Percentiles rank a stretch among this genome's conserved stretches.
phyloP scores from a whole-genome alignment of 2,888 invertebrate genomes.

The Oxystoma pomonae region DNA sequence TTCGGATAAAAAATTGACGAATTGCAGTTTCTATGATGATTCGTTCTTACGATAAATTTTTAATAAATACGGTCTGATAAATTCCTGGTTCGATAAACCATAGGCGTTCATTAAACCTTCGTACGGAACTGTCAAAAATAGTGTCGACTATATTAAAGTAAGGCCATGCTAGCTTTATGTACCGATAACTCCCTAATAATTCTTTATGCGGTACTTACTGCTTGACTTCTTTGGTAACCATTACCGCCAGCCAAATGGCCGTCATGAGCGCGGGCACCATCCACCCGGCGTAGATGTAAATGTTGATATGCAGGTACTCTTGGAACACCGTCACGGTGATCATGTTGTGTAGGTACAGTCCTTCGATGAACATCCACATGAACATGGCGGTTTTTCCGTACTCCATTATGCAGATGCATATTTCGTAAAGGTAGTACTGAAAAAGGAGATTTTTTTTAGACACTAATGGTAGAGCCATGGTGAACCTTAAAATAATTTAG shows the following conservation, averaged over 20 bases:
- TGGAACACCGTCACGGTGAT: slow-evolving; percentile 72
- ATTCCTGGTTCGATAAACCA: no score
- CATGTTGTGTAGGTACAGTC: slow-evolving; percentile 81
- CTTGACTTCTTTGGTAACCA: slow-evolving; percentile 35
- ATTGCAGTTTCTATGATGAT: no score
- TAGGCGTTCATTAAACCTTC: no score
- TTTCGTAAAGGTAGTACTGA: slow-evolving; percentile 31
- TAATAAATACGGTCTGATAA: no score
- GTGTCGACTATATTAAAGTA: no score
- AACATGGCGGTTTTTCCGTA: slow-evolving; percentile 89
- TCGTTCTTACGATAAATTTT: no score
- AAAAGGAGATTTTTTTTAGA: slow-evolving; percentile 17
- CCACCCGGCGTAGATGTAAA: slow-evolving; percentile 69
- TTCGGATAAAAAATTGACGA: no score
- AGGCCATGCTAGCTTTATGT: no score
- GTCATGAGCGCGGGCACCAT: slow-evolving; percentile 67
- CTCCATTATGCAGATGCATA: slow-evolving; percentile 59
- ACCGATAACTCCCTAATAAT: no score
- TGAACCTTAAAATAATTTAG: no score
- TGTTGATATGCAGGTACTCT: slow-evolving; percentile 59
- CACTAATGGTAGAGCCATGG: no score
- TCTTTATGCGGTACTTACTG: slow-evolving; percentile 34
- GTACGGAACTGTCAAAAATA: no score
- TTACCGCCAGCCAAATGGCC: slow-evolving; percentile 63
- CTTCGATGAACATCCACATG: slow-evolving; percentile 97